These are phyloP conservation scores for Aplysina aerophoba DNA, from an alignment of 37 sponge, comb jelly and placozoan genomes.

Conservation along the genomic window DNA sequence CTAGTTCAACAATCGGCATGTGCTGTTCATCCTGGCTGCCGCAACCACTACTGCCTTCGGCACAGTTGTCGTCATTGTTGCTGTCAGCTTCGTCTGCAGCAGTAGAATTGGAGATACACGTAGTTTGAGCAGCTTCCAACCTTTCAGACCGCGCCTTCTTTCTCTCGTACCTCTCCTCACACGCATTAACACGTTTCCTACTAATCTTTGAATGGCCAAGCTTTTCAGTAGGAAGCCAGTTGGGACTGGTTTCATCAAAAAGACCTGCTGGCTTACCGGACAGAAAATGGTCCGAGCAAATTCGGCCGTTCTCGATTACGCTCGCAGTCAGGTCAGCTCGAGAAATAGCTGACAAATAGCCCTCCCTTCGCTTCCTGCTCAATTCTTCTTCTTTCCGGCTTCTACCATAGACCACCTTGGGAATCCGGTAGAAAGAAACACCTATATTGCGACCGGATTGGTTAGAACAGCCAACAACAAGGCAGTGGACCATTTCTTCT, in stretches of 20 bases:
- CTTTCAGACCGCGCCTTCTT: too few relatives aligned
- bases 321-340: conserved; percentile 30
- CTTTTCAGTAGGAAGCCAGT: conserved; percentile 38
- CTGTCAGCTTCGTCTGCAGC: too few relatives aligned
- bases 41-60: neutral
- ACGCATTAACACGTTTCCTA: neutral
- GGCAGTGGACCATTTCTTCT: conserved; percentile 16
- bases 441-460: conserved; percentile 33
- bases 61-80: neutral
- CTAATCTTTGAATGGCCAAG: conserved; percentile 39
- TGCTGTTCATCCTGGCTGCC: neutral
- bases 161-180: neutral
- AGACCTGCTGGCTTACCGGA: conserved; percentile 41
- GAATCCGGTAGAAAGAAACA: conserved; percentile 42
- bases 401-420: neutral
- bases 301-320: conserved; percentile 16
- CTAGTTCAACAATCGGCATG: too few relatives aligned
- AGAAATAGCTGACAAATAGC: conserved; percentile 37
- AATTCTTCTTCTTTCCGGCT: conserved; percentile 17
- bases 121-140: neutral
- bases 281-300: conserved; percentile 45
- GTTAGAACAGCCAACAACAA: conserved; percentile 28
- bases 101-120: too few relatives aligned
- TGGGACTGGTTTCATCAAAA: conserved; percentile 35
- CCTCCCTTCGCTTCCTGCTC: conserved; percentile 32